These are phyloP conservation scores for Notarius quadriscutis DNA, from an alignment of 2,113 vertebrate genomes.

Conservation along the genomic window DNA sequence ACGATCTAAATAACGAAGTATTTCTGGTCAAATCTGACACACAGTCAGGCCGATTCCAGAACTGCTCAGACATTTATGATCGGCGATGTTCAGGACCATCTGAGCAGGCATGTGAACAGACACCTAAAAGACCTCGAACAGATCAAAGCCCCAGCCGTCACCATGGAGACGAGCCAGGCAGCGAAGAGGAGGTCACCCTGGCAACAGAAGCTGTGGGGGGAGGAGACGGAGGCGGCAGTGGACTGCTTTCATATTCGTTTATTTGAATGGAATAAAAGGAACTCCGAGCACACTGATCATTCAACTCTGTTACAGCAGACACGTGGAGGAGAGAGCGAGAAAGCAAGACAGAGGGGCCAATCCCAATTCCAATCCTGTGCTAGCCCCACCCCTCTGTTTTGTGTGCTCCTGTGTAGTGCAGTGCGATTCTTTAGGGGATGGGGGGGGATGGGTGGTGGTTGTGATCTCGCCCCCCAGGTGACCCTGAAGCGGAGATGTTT, in stretches of 20 bases:
- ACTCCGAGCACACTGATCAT: no score
- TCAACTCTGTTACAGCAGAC: no score
- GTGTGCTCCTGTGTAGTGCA: no score
- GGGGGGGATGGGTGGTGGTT: no score
- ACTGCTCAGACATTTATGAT: neutral
- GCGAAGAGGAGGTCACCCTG: slow-evolving; percentile 69
- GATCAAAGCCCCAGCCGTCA: slow-evolving; percentile 65
- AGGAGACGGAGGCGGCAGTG: neutral
- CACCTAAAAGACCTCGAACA: slow-evolving; percentile 51
- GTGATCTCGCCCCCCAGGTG: no score
- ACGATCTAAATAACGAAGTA: neutral
- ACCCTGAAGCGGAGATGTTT: no score
- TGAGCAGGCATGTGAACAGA: slow-evolving; percentile 28
- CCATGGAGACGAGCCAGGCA: slow-evolving; percentile 70
- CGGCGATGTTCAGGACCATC: neutral
- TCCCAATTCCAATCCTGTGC: no score
- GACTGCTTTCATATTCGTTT: neutral
- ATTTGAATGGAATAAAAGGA: neutral
- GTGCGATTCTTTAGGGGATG: no score
- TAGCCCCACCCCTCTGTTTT: no score
- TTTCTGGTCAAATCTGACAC: neutral
- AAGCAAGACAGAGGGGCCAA: neutral
- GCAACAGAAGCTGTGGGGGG: slow-evolving; percentile 71
- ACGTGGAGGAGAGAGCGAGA: no score
- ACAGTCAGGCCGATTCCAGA: neutral